These are phyloP conservation scores for Melanotaenia nigrans DNA, from an alignment of 2,797 vertebrate genomes.

Conservation along the genomic window DNA sequence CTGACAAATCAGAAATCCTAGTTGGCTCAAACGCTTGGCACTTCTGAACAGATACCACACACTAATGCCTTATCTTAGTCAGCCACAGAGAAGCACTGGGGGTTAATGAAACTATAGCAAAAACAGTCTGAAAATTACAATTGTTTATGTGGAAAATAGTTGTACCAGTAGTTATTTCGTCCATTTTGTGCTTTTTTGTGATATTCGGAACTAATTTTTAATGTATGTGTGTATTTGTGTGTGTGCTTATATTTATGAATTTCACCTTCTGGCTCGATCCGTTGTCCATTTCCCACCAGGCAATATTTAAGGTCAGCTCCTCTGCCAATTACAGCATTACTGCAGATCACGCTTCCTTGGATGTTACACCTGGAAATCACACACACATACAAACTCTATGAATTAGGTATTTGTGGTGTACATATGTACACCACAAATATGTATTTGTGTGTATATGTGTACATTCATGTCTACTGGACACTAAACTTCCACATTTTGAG, in stretches of 20 bases:
- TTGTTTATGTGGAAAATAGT: not conserved
- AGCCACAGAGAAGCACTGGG: not conserved
- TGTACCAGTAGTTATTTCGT: slow-evolving; percentile 15
- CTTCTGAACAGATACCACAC: slow-evolving; percentile 43
- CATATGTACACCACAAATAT: no score
- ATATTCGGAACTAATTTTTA: no score
- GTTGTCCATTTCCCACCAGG: slow-evolving; percentile 90
- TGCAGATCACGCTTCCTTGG: slow-evolving; percentile 94
- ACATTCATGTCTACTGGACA: not conserved
- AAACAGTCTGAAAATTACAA: not conserved
- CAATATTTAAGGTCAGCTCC: slow-evolving; percentile 95
- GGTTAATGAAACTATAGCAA: slow-evolving; percentile 12
- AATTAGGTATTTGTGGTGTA: not conserved
- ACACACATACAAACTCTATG: slow-evolving; percentile 14
- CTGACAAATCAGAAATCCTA: slow-evolving; percentile 60
- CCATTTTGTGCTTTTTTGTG: not conserved
- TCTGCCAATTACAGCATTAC: slow-evolving; percentile 89
- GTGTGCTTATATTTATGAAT: not conserved
- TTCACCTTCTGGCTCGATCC: slow-evolving; percentile 86
- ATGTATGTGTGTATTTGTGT: not conserved
- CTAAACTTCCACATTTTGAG: not conserved
- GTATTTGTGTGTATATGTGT: not conserved
- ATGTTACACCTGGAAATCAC: slow-evolving; percentile 88
- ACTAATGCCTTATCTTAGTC: slow-evolving; percentile 40
- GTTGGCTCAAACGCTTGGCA: slow-evolving; percentile 51